Base-by-base conservation (phyloP, 1,140 invertebrate genomes). In the Medauroidea extradentata region DNA sequence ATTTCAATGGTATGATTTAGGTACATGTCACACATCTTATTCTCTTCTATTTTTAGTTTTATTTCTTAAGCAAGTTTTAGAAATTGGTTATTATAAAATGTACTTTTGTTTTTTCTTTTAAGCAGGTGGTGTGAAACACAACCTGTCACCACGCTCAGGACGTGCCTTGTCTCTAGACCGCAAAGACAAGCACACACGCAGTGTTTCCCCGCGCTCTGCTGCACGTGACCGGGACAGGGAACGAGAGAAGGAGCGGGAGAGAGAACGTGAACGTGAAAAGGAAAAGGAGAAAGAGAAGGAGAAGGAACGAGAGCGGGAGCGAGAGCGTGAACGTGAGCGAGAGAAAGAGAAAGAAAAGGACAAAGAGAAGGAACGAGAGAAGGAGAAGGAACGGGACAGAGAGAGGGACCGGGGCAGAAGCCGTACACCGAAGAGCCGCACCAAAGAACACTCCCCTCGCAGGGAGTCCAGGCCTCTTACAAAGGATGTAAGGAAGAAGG, bases 321-420 rank as follows among this genome's bases (percentile, higher is more conserved):
- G n/a, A n/a, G n/a, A n/a, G n/a, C n/a, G n/a, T n/a, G n/a, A n/a
- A n/a, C n/a, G n/a, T n/a, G n/a, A n/a, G n/a, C n/a, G n/a, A n/a
- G n/a, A n/a, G n/a, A n/a, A n/a, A 44, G 66, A 57, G 68, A 71
- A 62, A 63, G 67, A 73, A 49, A 59, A 65, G 9, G 70, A 73
- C 54, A 71, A 67, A 53, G 71, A 74, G 19, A 57, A 59, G 23
- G 66, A 67, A 57, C 57, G 59, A n/a, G 68, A 68, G 29, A 60
- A 51, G 19, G 64, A 66, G 46, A 58, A 52, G 24, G 63, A 62
- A 41, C 46, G 73, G 7, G 75, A 76, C 19, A 62, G 52, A 27
- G 70, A 76, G 14, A 61, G 59, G 38, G 74, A 77, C 51, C 67
- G 69, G 50, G 72, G 66, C 24, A 65, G 70, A 0, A 65, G 68